Evolutionary conservation across 2,888 invertebrate genomes (phyloP), one percentile per base, ranked within the genome.

Genomic region (Poecilus cupreus): DNA sequence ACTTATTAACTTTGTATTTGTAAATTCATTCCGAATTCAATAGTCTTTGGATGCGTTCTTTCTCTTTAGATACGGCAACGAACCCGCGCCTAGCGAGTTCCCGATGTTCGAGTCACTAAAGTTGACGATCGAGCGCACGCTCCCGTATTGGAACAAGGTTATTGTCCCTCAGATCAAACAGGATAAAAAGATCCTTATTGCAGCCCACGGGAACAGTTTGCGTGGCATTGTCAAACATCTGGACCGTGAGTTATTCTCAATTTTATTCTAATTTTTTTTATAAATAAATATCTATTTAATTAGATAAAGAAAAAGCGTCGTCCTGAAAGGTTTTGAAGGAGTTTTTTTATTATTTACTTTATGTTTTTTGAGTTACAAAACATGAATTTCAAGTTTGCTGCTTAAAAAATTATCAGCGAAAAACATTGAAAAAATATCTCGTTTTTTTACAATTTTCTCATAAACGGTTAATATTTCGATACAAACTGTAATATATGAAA

Each of bases 131-230:
- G 93, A 94, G 83, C 92, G 97, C 75, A 96, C 96, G 4, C 89
- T 96, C 83, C 98, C 98, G 0, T 97, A 95, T 86, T 98, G 97
- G 95, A 96, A 97, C 89, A 91, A 96, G 87, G 93, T 94, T 54
- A 94, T 98, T 90, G 93, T 97, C 86, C 94, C 97, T 84, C 92
- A 96, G 90, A 92, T 97, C 84, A 96, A 96, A 87, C 94, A 93
- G 86, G 96, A 96, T 76, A 95, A 96, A 87, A 92, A 90, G 24
- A 94, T 97, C 82, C 92, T 97, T 76, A 95, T 97, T 86, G 96
- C 96, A 68, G 96, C 96, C 43, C 97, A 97, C 87, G 97, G 97
- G 46, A 97, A 97, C 89, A 96, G 96, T 87, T 92, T 96, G 68
- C 91, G 97, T 85, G 96, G 96, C 82, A 95, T 97, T 85, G 96